Conservation (phyloP, 2,888 invertebrate genomes). For the Keiferia lycopersicella region DNA sequence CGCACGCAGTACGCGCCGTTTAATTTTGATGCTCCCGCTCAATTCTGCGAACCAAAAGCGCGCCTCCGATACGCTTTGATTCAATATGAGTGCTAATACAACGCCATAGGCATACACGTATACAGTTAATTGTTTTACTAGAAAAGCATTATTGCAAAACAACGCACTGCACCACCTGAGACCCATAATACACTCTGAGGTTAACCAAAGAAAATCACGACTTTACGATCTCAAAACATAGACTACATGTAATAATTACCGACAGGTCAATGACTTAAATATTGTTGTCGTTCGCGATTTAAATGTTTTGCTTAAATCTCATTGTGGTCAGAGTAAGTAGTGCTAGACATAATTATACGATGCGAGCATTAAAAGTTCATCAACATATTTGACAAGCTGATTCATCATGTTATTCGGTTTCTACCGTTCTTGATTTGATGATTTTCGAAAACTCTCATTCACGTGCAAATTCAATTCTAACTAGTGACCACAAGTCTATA, state of each 20-base stretch:
- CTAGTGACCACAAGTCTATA: slow-evolving; percentile 21
- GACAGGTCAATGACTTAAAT: slow-evolving; percentile 22
- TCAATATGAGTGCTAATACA: slow-evolving; percentile 43
- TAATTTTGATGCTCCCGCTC: slow-evolving; percentile 30
- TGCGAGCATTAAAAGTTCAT: slow-evolving; percentile 2
- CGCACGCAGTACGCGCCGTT: slow-evolving; percentile 43
- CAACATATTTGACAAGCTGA: neutral
- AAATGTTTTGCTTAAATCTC: slow-evolving; percentile 15
- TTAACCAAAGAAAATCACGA: slow-evolving; percentile 25
- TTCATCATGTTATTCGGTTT: neutral
- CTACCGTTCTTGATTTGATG: neutral
- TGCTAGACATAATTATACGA: neutral
- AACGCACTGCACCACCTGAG: slow-evolving; percentile 19
- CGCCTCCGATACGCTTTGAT: slow-evolving; percentile 39
- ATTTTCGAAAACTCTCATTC: slow-evolving; percentile 7
- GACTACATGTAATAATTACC: slow-evolving; percentile 16
- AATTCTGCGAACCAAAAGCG: slow-evolving; percentile 34
- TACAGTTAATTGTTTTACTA: slow-evolving; percentile 28
- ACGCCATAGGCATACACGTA: slow-evolving; percentile 29
- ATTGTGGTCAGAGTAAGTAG: slow-evolving; percentile 17
- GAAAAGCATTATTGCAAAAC: slow-evolving; percentile 26
- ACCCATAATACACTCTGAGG: slow-evolving; percentile 20
- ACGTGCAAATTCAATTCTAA: slow-evolving; percentile 10
- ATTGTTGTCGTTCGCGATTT: slow-evolving; percentile 11
- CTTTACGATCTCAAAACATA: slow-evolving; percentile 20